Conservation (phyloP, 1,140 invertebrate genomes). For the Bombus superbus region DNA sequence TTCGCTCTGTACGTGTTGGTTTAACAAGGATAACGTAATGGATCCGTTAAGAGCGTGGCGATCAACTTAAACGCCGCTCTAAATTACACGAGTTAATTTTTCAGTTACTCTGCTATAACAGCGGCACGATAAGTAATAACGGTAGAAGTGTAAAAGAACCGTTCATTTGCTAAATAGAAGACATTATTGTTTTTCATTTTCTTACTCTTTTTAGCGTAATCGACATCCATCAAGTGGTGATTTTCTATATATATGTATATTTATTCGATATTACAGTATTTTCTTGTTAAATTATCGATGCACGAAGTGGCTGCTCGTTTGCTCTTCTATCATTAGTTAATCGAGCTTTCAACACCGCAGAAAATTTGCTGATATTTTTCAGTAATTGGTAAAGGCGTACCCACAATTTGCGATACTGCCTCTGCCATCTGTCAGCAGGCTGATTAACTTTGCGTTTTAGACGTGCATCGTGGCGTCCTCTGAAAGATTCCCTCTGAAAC, state of each 20-base stretch:
- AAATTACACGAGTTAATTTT: conserved; percentile 65
- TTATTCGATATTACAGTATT: not conserved
- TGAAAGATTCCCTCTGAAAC: conserved; percentile 33
- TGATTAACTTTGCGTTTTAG: not conserved
- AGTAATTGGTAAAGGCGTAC: not conserved
- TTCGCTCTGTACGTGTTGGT: conserved; percentile 41
- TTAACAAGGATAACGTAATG: conserved; percentile 60
- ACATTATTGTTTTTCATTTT: conserved; percentile 34
- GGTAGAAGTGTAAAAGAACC: conserved; percentile 36
- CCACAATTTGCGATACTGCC: conserved; percentile 20
- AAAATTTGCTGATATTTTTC: not conserved
- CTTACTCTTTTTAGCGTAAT: conserved; percentile 7
- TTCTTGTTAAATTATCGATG: not conserved
- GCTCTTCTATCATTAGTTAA: not conserved
- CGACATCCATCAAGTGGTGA: not conserved
- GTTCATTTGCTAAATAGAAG: conserved; percentile 42
- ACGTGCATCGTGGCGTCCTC: conserved; percentile 52
- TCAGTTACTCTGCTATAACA: conserved; percentile 60
- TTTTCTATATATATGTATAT: conserved; percentile 7
- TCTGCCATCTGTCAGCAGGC: conserved; percentile 45
- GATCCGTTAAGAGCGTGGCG: conserved; percentile 54
- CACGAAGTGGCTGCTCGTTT: not conserved
- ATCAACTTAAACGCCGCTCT: conserved; percentile 63
- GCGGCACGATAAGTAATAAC: conserved; percentile 54
- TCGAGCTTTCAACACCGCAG: not conserved